Evolutionary conservation across 2,797 vertebrate genomes (phyloP), one percentile per base, ranked within the genome.

Genomic region (Diplodus sargus): DNA sequence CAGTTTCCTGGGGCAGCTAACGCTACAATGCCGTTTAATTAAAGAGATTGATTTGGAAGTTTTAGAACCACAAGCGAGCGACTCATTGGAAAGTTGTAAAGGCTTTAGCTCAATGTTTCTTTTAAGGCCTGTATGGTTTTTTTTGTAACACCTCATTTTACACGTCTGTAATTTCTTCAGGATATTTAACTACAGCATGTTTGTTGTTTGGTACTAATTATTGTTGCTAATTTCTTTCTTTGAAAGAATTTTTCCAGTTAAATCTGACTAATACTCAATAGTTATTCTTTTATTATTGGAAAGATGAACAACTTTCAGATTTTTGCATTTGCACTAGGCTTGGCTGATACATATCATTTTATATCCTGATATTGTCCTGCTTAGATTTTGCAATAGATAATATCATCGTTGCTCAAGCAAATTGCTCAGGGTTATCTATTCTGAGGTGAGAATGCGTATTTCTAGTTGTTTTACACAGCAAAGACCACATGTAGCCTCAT

Each of bases 1-100:
- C 74, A 77, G 74, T 63, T 81, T 70, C 47, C 34, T 49, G 20
- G 28, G 69, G 67, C 75, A 82, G 67, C 68, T 73, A n/a, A 62
- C 48, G 49, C 47, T 48, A 64, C 52, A 54, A 4, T 15, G 16
- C 65, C 1, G 4, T 10, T 43, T n/a, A 25, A 16, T 16, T 51
- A 61, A 28, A 70, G 45, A 30, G 23, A 68, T 64, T 51, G 22
- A 65, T 71, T 45, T 72, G 34, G 39, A 47, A 39, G 23, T 68
- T 75, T 63, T 64, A 39, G 57, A 57, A 69, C 62, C 42, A 39
- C 18, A 58, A 64, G 17, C 3, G 0, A 52, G 30, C 20, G 16
- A 61, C 65, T 59, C 0, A 68, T 76, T 72, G 58, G 22, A 61
- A 74, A 54, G 69, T 52, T 43, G 17, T 42, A 34, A 68, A 74